These are phyloP conservation scores for Trachymyrmex cornetzi DNA, from an alignment of 1,140 invertebrate genomes.

Conservation along the genomic window DNA sequence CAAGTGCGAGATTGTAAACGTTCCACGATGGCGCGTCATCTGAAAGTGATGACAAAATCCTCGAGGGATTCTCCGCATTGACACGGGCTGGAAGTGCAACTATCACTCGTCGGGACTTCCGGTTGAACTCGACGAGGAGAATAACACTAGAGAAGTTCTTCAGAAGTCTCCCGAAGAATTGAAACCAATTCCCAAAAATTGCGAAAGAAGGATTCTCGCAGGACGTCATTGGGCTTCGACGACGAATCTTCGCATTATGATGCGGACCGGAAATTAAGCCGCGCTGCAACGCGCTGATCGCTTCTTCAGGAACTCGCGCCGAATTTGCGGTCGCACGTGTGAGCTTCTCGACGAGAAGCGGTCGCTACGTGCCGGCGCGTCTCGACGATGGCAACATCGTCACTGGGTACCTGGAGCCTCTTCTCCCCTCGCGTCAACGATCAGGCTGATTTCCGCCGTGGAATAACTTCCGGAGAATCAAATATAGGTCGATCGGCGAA, in stretches of 20 bases:
- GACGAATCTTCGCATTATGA: background rate
- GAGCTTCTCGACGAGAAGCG: background rate
- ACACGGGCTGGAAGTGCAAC: background rate
- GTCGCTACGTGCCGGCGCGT: background rate
- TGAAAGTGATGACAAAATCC: background rate
- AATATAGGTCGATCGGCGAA: background rate
- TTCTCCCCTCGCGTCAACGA: constrained; percentile 3
- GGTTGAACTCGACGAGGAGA: background rate
- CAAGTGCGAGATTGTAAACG: background rate
- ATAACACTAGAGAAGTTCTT: background rate
- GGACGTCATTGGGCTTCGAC: background rate
- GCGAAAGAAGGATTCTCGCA: background rate
- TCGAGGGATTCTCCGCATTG: background rate
- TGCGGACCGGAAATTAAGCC: background rate
- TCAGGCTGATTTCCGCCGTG: constrained; percentile 37
- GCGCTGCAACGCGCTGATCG: background rate
- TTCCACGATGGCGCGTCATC: constrained; percentile 14
- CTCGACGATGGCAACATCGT: constrained; percentile 26
- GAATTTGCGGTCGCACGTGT: constrained; percentile 30
- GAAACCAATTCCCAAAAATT: background rate
- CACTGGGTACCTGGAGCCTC: constrained; percentile 39
- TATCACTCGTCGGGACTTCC: background rate
- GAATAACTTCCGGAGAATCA: constrained; percentile 38
- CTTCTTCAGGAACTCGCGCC: background rate
- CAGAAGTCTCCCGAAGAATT: background rate